Base-by-base conservation (phyloP, 1,140 invertebrate species). In the Zaprionus camerounensis region DNA sequence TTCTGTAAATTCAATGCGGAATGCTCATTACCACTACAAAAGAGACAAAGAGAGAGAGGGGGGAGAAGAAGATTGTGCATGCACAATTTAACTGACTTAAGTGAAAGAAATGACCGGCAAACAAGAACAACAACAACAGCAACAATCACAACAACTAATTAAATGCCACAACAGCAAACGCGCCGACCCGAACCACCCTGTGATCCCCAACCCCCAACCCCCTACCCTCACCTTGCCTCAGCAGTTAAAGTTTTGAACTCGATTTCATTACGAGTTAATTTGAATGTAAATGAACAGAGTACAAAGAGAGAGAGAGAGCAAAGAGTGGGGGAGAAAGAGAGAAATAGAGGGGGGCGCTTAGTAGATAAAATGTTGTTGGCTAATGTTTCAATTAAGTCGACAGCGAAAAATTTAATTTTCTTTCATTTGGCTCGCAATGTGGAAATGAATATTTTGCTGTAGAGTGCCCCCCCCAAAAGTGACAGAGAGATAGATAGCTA, bases 181-280 rank as follows among this genome's bases (percentile, higher is more conserved):
- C 41, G 41, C 41, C 41, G 6, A 36, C 28, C 26, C 53, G 46
- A 56, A 56, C 56, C 75, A 78, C 75, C 78, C 84, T 51, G 49
- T 46, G 41, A 17, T 7, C 41, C 41, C 41, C 41, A 46, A 17
- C 6, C 70, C 15, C 12, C 36, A 2, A 2, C 38, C 38, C 15
- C 12, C 36, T n/a, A 2, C 38, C 38, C 7, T 11, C 6, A 2
- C 41, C n/a, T 17, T 7, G 13, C 13, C 36, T 5, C 3, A 13
- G 76, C 77, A 87, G 83, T 87, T 71, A 72, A 81, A 81, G 76
- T 81, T 79, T 65, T 68, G 78, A 86, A 90, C 85, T 88, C 85
- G 81, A 90, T 88, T 90, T 90, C 88, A 91, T 91, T 91, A 91
- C 90, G 88, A 91, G 88, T 91, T 91, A 91, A 91, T 91, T 91